These are phyloP conservation scores for Orthosia gracilis DNA, from an alignment of 2,888 invertebrate genomes.

Conservation along the genomic window DNA sequence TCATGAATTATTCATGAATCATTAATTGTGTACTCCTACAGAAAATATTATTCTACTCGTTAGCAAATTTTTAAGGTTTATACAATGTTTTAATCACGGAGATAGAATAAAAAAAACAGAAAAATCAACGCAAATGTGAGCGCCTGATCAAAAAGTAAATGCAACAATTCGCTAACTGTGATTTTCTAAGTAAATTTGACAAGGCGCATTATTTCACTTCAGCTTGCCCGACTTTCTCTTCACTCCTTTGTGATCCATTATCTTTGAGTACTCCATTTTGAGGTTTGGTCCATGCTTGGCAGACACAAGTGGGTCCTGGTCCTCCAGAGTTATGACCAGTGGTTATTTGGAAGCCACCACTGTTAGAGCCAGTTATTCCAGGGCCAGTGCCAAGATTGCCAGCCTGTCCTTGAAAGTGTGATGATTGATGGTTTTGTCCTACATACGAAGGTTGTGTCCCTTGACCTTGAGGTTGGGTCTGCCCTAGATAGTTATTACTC, in stretches of 20 bases:
- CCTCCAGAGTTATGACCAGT: slow-evolving; percentile 72
- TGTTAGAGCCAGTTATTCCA: slow-evolving; percentile 41
- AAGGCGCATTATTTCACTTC: slow-evolving; percentile 42
- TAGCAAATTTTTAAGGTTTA: not conserved
- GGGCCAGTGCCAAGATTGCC: slow-evolving; percentile 25
- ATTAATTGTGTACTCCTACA: too few species aligned
- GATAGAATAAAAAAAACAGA: too few species aligned
- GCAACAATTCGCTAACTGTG: slow-evolving; percentile 31
- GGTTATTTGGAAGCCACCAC: slow-evolving; percentile 73
- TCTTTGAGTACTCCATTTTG: slow-evolving; percentile 60
- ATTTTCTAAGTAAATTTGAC: slow-evolving; percentile 43
- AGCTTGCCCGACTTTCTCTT: slow-evolving; percentile 62
- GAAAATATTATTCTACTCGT: not conserved
- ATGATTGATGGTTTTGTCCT: slow-evolving; percentile 57
- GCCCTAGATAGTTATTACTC: slow-evolving; percentile 39
- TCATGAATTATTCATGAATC: too few species aligned
- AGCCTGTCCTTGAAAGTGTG: slow-evolving; percentile 53
- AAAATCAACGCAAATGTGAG: not conserved
- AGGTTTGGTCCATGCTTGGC: slow-evolving; percentile 87
- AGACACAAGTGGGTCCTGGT: slow-evolving; percentile 84
- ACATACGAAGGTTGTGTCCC: slow-evolving; percentile 48
- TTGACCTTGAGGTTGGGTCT: slow-evolving; percentile 49
- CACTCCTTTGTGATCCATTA: slow-evolving; percentile 66
- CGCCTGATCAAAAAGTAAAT: slow-evolving; percentile 52
- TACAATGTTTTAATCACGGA: not conserved